Conservation (phyloP, 2,113 vertebrate species). For the Neomonachus schauinslandi region DNA sequence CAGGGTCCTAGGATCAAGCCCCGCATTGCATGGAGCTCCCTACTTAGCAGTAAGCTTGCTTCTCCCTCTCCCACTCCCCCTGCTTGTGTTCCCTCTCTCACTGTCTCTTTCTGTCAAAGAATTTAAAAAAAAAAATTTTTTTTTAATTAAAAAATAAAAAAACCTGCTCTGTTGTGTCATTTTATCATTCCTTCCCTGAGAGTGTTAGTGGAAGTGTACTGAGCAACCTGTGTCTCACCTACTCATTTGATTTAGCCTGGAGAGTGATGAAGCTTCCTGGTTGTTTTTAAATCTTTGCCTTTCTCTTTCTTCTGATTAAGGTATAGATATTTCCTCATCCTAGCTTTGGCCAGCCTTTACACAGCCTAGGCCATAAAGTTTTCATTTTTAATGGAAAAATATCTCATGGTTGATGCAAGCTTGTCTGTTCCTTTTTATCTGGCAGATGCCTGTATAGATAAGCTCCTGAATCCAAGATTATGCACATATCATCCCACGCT, state of each 20-base stretch:
- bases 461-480: neutral
- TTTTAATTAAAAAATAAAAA: neutral
- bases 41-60: too few species aligned
- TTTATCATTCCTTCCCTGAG: neutral
- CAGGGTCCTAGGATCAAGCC: too few species aligned
- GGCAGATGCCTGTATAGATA: neutral
- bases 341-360: neutral
- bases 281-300: conserved; percentile 24
- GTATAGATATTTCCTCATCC: conserved; percentile 9
- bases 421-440: neutral
- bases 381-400: conserved; percentile 35
- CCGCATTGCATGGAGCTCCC: too few species aligned
- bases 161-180: neutral
- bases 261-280: neutral
- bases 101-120: too few species aligned
- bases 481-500: neutral
- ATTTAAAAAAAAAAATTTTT: neutral
- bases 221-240: neutral
- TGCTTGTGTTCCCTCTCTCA: too few species aligned
- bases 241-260: neutral
- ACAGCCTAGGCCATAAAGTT: neutral
- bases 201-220: neutral
- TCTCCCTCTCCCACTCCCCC: too few species aligned
- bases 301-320: conserved; percentile 31
- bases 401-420: neutral